These are phyloP conservation scores for Diploptera punctata DNA, from an alignment of 2,888 invertebrate genomes.

Conservation along the genomic window DNA sequence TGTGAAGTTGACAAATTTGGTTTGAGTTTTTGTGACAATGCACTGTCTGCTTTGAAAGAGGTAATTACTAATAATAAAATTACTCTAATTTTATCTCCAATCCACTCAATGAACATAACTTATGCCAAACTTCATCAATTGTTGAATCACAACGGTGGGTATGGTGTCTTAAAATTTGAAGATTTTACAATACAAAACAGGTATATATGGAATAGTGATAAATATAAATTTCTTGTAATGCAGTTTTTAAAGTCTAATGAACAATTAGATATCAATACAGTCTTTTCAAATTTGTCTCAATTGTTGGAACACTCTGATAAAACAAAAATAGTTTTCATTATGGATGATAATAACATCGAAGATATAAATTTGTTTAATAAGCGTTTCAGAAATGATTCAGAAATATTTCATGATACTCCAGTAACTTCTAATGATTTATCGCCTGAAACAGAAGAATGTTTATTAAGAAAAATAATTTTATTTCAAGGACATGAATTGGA, in stretches of 20 bases:
- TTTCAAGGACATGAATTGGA: background rate
- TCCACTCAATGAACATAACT: background rate
- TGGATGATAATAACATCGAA: background rate
- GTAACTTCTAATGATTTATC: background rate
- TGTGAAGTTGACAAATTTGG: background rate
- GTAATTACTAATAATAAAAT: background rate
- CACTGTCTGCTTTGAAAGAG: background rate
- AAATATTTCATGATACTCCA: background rate
- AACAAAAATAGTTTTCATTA: background rate
- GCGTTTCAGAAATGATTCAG: background rate
- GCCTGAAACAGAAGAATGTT: too few relatives aligned
- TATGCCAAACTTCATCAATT: background rate
- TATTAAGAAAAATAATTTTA: background rate
- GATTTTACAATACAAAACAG: background rate
- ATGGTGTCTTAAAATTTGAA: background rate
- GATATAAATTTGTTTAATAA: background rate
- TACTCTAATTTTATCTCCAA: background rate
- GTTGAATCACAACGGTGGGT: too few relatives aligned
- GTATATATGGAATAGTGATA: background rate
- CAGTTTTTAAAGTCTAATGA: background rate
- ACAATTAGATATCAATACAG: background rate
- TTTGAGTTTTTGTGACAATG: background rate
- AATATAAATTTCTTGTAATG: background rate
- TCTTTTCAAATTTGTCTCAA: background rate
- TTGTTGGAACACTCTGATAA: background rate